Evolutionary conservation across 2,888 invertebrate species (phyloP), one percentile per base, ranked within the genome.

Genomic region (Furcula furcula): DNA sequence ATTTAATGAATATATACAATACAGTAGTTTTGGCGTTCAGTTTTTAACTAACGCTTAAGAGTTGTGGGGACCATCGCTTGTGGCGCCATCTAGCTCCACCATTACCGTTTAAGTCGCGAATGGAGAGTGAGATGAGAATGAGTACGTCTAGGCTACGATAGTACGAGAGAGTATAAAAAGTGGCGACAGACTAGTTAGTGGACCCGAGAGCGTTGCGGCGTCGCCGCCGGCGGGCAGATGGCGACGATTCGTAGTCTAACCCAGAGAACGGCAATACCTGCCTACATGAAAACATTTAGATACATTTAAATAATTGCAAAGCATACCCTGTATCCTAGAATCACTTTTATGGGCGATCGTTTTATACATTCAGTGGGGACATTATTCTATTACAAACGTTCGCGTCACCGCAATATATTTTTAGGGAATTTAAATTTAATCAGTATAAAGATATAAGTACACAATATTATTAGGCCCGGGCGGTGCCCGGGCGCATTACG

Each of bases 281-380:
- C 82, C 85, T 76, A 81, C 76, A 74, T 80, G 82, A 83, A 79
- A 88, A 89, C 81, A 82, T 89, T 91, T 91, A 85, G 86, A 87
- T 78, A 92, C 91, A 91, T 92, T 91, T 92, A 94, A 93, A 94
- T 93, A 94, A 94, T 94, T 94, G 94, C 94, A 94, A 95, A 94
- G 94, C 94, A 94, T 95, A 95, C 95, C 95, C 95, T 95, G 95
- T 95, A 94, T 94, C 95, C 95, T 94, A 94, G 91, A 93, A 93
- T 93, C 93, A 93, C 93, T 91, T 91, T 56, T 90, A 90, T 90
- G 91, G 91, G 91, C 90, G 84, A 87, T 89, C 76, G 80, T 81
- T 78, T 83, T 81, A 73, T 80, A 80, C 76, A 84, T 83, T 85
- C 83, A 78, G 86, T 84, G 76, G 82, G 84, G 82, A 82, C 76